These are phyloP conservation scores for Spea hammondii DNA, from an alignment of 2,797 vertebrate species.

Conservation along the genomic window DNA sequence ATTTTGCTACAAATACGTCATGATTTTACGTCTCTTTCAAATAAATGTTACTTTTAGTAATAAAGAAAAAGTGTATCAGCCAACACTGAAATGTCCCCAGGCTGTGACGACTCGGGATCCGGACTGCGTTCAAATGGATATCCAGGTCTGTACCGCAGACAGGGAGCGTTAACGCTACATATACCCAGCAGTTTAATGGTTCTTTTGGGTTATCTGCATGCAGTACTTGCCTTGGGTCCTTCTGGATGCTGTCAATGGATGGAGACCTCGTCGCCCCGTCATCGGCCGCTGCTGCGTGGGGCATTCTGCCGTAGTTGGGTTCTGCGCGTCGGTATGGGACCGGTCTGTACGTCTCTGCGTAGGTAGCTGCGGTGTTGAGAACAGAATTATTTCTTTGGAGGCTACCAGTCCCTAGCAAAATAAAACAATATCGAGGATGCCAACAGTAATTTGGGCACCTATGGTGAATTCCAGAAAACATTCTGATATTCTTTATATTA, in stretches of 20 bases:
- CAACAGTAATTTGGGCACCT: not conserved
- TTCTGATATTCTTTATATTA: too few species aligned
- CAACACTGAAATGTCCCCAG: not conserved
- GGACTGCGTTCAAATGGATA: too few species aligned
- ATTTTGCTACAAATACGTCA: too few species aligned
- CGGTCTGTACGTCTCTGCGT: slow-evolving; percentile 82
- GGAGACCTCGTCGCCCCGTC: slow-evolving; percentile 87
- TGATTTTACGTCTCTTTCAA: too few species aligned
- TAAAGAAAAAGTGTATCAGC: slow-evolving; percentile 1
- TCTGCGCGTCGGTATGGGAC: slow-evolving; percentile 81
- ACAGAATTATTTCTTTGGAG: slow-evolving; percentile 93
- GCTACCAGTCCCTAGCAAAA: slow-evolving; percentile 82
- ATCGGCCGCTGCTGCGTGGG: slow-evolving; percentile 71
- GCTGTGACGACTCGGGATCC: not conserved
- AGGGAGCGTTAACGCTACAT: too few species aligned
- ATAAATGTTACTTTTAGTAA: too few species aligned
- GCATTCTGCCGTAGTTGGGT: slow-evolving; percentile 70
- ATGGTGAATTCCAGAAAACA: not conserved
- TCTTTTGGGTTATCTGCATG: slow-evolving; percentile 4
- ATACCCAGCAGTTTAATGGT: too few species aligned
- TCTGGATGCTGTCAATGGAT: slow-evolving; percentile 97
- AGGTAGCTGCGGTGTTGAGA: slow-evolving; percentile 80
- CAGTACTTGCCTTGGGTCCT: slow-evolving; percentile 88
- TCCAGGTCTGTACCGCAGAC: too few species aligned
- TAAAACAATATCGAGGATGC: slow-evolving; percentile 30